Evolutionary conservation across 1,140 invertebrate genomes (phyloP), one percentile per base, ranked within the genome.

Genomic region (Platyscapa corneri): DNA sequence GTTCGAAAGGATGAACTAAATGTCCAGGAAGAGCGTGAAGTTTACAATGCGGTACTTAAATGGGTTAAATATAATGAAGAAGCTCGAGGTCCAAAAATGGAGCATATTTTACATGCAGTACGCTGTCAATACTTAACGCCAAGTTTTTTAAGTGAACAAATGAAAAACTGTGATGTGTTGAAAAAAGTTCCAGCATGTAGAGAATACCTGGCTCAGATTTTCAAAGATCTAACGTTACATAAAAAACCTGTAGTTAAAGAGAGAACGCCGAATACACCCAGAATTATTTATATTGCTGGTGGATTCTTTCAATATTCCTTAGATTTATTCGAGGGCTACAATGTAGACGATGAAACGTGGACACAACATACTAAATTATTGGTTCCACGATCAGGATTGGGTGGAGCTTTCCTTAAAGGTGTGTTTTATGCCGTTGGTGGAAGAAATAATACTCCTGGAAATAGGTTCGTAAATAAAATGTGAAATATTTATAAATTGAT

Each of bases 51-150:
- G 20, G 97, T 98, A 20, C 93, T 98, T 6, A 96, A 96, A 92
- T 99, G 98, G 98, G 97, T 97, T 53, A 96, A 96, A 90, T 96
- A 97, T 90, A 97, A 98, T 89, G 96, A 97, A 87, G 97, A 98
- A 79, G 96, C 95, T 46, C 93, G 98, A 72, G 95, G 96, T 85
- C 95, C 96, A 10, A 97, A 97, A 91, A 97, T 98, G 95, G 96
- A 98, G 87, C 95, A 96, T 87, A 97, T 99, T 88, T 92, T 99
- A 46, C 96, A 96, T 89, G 97, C 96, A 0, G 97, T 98, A 3
- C 95, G 98, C 3, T 98, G 97, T 90, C 97, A 98, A 90, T 98
- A 97, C 92, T 94, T 99, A 23, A 97, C 97, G n/a, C 98, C 98
- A 1, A 96, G 95, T 87, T 99, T 98, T 92, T 88, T 96, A 16